A percentile compares a stretch with the other conserved stretches of the same genome.
phyloP scores from a whole-genome alignment of 2,888 invertebrate genomes.

The Phyllotreta striolata region DNA sequence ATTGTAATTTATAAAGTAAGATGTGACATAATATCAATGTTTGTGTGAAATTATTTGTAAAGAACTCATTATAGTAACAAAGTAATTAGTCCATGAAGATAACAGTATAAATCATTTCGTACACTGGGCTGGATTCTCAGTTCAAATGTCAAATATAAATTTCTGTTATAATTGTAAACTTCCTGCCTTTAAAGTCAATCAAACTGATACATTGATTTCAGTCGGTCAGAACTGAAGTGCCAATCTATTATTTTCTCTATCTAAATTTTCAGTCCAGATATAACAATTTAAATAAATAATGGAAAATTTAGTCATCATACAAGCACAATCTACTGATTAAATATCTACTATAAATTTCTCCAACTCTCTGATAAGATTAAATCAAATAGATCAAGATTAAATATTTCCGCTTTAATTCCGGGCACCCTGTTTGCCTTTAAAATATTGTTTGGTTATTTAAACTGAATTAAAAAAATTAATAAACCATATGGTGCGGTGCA shows the following conservation, averaged over 20 bases:
- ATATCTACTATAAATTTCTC: too few relatives aligned
- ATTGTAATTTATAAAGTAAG: constrained; percentile 16
- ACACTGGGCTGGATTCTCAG: constrained; percentile 38
- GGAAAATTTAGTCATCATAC: not conserved
- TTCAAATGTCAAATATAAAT: constrained; percentile 43
- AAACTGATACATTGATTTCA: not conserved
- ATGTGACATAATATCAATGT: constrained; percentile 21
- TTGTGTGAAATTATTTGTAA: constrained; percentile 31
- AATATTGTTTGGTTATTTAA: constrained; percentile 26
- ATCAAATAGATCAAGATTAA: too few relatives aligned
- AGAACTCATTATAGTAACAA: constrained; percentile 30
- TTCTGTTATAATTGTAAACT: constrained; percentile 40
- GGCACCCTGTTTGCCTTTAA: not conserved
- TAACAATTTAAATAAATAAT: constrained; percentile 4
- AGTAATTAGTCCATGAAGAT: constrained; percentile 33
- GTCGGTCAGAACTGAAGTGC: not conserved
- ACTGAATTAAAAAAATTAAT: constrained; percentile 9
- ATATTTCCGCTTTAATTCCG: too few relatives aligned
- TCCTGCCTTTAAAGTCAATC: constrained; percentile 39
- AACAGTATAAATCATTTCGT: constrained; percentile 37
- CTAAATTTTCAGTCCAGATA: not conserved
- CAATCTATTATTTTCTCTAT: too few relatives aligned
- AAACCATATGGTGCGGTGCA: constrained; percentile 12
- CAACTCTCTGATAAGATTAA: too few relatives aligned
- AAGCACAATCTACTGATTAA: too few relatives aligned